Conservation (phyloP, 2,888 invertebrate genomes). For the Macrosoma leucophasiata region DNA sequence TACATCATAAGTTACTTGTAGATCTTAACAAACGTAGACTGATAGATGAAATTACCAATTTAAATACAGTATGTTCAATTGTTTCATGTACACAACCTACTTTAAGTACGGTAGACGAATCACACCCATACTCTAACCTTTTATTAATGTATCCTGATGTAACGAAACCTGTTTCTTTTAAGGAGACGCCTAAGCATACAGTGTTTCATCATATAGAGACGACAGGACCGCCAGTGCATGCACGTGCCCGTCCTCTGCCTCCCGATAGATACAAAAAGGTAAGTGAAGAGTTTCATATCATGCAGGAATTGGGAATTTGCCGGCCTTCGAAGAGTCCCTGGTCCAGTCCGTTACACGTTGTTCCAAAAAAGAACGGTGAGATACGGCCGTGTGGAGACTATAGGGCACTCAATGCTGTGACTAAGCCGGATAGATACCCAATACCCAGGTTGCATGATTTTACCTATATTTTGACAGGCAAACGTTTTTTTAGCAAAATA, state of each 20-base stretch:
- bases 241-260: background rate
- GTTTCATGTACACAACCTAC: background rate
- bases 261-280: background rate
- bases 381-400: background rate
- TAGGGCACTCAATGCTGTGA: background rate
- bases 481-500: slow-evolving; percentile 28
- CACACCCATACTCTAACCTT: too few relatives aligned
- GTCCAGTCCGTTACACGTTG: background rate
- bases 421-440: background rate
- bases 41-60: slow-evolving; percentile 6
- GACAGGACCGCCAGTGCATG: background rate
- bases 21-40: slow-evolving; percentile 2
- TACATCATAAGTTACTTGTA: slow-evolving; percentile 5
- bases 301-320: too few relatives aligned
- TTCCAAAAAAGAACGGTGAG: background rate
- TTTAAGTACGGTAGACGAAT: background rate
- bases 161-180: background rate
- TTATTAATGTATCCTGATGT: too few relatives aligned
- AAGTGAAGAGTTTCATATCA: too few relatives aligned
- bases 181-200: too few relatives aligned
- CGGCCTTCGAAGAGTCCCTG: background rate
- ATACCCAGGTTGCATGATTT: slow-evolving; percentile 31
- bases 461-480: slow-evolving; percentile 22
- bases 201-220: background rate
- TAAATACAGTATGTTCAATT: slow-evolving; percentile 1